Conservation (phyloP, 2,888 invertebrate species). For the Caenorhabditis doughertyi region DNA sequence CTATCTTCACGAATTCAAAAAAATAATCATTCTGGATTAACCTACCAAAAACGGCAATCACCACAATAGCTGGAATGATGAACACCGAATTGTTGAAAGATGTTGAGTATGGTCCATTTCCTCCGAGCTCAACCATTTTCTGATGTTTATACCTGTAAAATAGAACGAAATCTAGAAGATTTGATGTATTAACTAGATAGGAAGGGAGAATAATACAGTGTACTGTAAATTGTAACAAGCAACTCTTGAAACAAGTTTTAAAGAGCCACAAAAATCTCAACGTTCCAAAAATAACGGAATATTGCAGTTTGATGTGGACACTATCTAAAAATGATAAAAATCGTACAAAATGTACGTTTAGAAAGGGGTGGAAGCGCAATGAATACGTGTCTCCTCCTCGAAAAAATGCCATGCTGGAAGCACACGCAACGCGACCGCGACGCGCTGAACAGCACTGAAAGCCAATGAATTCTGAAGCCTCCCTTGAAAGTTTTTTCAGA, state of each 20-base stretch:
- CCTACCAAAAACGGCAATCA: conserved; percentile 89
- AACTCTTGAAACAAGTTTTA: too few relatives aligned
- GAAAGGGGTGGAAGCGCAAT: background rate
- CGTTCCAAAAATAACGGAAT: too few relatives aligned
- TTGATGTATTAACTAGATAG: too few relatives aligned
- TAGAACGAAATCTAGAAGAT: background rate
- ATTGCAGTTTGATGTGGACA: background rate
- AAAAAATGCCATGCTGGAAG: conserved; percentile 48
- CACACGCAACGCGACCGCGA: conserved; percentile 52
- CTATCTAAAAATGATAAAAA: conserved; percentile 2
- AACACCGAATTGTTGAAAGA: conserved; percentile 91
- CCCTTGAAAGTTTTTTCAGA: conserved; percentile 10
- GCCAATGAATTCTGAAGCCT: background rate
- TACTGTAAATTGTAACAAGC: too few relatives aligned
- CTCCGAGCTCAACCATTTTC: conserved; percentile 75
- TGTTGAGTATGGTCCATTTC: conserved; percentile 71
- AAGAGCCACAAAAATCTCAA: too few relatives aligned
- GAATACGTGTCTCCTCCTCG: conserved; percentile 31
- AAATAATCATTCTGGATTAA: too few relatives aligned
- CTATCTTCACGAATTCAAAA: background rate
- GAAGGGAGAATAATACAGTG: too few relatives aligned
- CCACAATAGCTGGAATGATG: conserved; percentile 90
- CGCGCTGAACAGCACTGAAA: conserved; percentile 28
- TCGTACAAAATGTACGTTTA: background rate
- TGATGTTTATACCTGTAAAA: conserved; percentile 5